Evolutionary conservation across 2,113 vertebrate genomes (phyloP).

Genomic region (Telmatochromis sp.): DNA sequence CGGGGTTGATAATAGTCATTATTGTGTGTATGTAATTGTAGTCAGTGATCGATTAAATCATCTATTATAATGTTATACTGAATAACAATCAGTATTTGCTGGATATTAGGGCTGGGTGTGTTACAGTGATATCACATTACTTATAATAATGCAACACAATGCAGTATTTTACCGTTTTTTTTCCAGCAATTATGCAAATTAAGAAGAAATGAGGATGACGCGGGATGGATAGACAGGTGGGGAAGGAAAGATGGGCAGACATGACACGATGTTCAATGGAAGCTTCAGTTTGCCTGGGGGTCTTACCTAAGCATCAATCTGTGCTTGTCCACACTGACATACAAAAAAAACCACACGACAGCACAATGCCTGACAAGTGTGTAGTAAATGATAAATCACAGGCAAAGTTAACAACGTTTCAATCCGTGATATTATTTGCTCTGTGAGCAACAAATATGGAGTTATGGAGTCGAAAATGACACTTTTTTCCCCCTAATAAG

Average conservation of each 20-base stretch:
- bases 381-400: slow-evolving; percentile 2
- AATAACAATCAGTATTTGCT: neutral
- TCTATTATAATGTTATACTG: neutral
- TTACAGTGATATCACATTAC: neutral
- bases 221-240: neutral
- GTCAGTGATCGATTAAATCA: slow-evolving; percentile 31
- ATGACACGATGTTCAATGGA: neutral
- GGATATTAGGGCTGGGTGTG: neutral
- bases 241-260: neutral
- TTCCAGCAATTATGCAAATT: neutral
- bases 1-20: slow-evolving; percentile 26
- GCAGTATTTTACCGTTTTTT: neutral
- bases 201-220: neutral
- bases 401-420: neutral
- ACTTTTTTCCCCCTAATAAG: neutral
- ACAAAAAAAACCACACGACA: neutral
- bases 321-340: neutral
- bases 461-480: neutral
- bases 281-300: neutral
- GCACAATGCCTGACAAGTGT: neutral
- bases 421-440: neutral
- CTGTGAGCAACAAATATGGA: neutral
- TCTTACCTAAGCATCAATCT: neutral
- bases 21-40: slow-evolving; percentile 17
- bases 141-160: neutral